Percentiles rank a stretch among this genome's conserved stretches.
Conservation (phyloP, 2,113 vertebrate species). For the Nothobranchius furzeri region DNA sequence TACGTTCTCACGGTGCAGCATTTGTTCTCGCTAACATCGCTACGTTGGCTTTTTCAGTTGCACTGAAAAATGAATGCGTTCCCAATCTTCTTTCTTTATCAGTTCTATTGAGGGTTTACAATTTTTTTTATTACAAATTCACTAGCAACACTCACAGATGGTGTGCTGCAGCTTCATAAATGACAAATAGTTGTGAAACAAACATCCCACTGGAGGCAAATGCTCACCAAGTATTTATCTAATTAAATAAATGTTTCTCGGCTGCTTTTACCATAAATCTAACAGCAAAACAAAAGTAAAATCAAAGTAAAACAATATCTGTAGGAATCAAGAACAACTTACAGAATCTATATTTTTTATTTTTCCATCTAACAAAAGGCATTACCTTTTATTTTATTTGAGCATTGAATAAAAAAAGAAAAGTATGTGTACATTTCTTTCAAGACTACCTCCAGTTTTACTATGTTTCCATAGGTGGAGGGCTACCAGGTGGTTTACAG, state of each 20-base stretch:
- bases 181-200: not conserved
- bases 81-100: too few relatives aligned
- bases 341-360: not conserved
- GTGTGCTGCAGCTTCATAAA: slow-evolving; percentile 4
- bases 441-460: not conserved
- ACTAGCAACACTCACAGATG: not conserved
- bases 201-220: not conserved
- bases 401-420: not conserved
- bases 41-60: too few relatives aligned
- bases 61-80: too few relatives aligned
- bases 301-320: too few relatives aligned
- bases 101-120: too few relatives aligned
- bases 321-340: too few relatives aligned
- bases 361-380: not conserved
- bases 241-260: not conserved
- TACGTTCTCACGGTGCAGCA: too few relatives aligned
- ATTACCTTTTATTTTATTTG: too few relatives aligned
- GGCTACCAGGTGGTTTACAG: slow-evolving; percentile 94
- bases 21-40: too few relatives aligned
- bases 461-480: slow-evolving; percentile 73
- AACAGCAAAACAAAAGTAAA: too few relatives aligned
- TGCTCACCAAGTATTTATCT: not conserved
- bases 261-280: too few relatives aligned
- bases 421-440: not conserved
- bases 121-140: too few relatives aligned